Conservation (phyloP, 2,888 invertebrate genomes). For the Orthosia cruda region DNA sequence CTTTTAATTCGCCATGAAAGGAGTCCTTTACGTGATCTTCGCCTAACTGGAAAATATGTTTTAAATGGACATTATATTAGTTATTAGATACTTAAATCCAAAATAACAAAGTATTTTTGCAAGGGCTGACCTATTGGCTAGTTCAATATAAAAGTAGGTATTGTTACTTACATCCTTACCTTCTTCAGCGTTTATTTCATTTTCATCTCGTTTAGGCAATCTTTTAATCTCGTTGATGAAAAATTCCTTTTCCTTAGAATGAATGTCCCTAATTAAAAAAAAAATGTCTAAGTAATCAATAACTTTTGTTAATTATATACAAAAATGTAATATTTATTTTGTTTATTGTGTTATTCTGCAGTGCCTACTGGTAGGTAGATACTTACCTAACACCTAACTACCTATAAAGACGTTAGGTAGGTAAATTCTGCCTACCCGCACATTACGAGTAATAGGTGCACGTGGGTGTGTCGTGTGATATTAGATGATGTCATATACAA, state of each 20-base stretch:
- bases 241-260: slow-evolving; percentile 90
- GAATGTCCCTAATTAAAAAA: slow-evolving; percentile 79
- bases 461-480: background rate
- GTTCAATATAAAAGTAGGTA: background rate
- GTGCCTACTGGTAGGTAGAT: no score
- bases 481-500: background rate
- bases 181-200: slow-evolving; percentile 79
- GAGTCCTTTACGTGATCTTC: slow-evolving; percentile 54
- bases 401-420: background rate
- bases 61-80: background rate
- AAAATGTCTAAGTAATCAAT: slow-evolving; percentile 21
- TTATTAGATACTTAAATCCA: background rate
- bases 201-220: slow-evolving; percentile 72
- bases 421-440: background rate
- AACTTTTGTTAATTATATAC: background rate
- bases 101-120: no score
- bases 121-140: no score
- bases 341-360: background rate
- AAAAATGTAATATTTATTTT: background rate
- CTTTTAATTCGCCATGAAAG: slow-evolving; percentile 69
- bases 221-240: slow-evolving; percentile 86
- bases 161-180: slow-evolving; percentile 49
- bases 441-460: background rate
- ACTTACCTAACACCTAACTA: no score
- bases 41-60: slow-evolving; percentile 25